phyloP scores from a whole-genome alignment of 2,888 invertebrate genomes.

The Brachycybe producta region DNA sequence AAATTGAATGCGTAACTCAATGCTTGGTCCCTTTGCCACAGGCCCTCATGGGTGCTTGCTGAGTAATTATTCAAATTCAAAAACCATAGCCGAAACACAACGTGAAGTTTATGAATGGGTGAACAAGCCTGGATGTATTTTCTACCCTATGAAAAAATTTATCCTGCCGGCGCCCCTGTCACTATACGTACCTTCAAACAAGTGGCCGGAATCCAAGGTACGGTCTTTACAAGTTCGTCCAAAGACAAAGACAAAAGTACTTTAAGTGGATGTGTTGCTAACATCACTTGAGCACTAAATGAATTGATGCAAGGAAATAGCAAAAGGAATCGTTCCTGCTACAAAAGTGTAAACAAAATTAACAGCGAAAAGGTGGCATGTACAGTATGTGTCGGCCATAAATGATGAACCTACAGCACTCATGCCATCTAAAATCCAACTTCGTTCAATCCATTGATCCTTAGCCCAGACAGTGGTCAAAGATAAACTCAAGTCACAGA shows the following conservation, averaged over 20 bases:
- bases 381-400: background rate
- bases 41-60: too few relatives aligned
- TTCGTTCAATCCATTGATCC: constrained; percentile 1
- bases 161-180: too few relatives aligned
- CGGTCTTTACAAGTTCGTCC: background rate
- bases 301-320: constrained; percentile 8
- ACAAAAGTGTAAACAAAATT: background rate
- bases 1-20: too few relatives aligned
- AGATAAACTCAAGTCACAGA: background rate
- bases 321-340: constrained; percentile 12
- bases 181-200: background rate
- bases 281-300: constrained; percentile 9
- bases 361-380: background rate
- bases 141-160: too few relatives aligned
- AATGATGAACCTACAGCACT: background rate
- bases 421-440: constrained; percentile 2
- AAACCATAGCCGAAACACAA: too few relatives aligned
- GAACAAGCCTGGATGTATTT: too few relatives aligned
- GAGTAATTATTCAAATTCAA: background rate
- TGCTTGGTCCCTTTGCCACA: too few relatives aligned
- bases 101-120: too few relatives aligned
- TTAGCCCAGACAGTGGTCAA: background rate
- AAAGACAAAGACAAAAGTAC: background rate
- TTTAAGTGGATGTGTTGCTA: background rate
- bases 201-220: background rate